phyloP scores from a whole-genome alignment of 2,113 vertebrate genomes.

The Speoplatyrhinus poulsoni region DNA sequence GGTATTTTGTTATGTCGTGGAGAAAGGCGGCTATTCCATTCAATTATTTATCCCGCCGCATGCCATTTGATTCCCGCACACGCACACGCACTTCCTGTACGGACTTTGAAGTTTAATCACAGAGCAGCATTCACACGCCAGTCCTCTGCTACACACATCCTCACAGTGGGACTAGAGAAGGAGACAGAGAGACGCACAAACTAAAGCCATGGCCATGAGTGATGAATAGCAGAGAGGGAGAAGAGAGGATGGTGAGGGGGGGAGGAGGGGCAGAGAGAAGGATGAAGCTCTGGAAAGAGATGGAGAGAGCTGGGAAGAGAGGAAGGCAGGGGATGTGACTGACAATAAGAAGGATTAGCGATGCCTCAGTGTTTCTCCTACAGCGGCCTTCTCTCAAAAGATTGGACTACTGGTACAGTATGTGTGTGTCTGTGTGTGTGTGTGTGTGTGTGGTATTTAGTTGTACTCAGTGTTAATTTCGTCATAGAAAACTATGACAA shows the following conservation, averaged over 20 bases:
- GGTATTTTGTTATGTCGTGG: conserved; percentile 36
- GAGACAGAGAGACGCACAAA: not conserved
- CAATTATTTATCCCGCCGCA: conserved; percentile 30
- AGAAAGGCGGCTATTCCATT: conserved; percentile 28
- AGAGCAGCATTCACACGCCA: conserved; percentile 29
- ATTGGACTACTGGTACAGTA: not conserved
- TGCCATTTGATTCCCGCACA: not conserved
- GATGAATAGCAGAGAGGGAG: conserved; percentile 2
- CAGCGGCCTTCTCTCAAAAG: conserved; percentile 30
- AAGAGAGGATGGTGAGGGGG: not conserved
- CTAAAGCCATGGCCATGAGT: not conserved
- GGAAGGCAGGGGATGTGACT: conserved; percentile 53
- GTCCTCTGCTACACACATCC: conserved; percentile 26
- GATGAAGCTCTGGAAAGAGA: conserved; percentile 2
- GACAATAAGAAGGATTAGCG: conserved; percentile 66
- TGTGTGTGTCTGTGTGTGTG: conserved; percentile 13
- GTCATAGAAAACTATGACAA: no score
- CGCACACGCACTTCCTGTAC: not conserved
- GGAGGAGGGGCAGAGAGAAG: not conserved
- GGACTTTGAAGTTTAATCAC: conserved; percentile 62
- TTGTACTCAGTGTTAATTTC: conserved; percentile 6
- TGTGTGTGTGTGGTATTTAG: conserved; percentile 26
- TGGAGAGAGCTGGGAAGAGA: conserved; percentile 15
- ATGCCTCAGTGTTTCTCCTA: conserved; percentile 37
- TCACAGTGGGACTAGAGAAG: conserved; percentile 42